A percentile compares a stretch with the other conserved stretches of the same genome.
phyloP scores from a whole-genome alignment of 2,888 invertebrate species.

The Tigriopus californicus region DNA sequence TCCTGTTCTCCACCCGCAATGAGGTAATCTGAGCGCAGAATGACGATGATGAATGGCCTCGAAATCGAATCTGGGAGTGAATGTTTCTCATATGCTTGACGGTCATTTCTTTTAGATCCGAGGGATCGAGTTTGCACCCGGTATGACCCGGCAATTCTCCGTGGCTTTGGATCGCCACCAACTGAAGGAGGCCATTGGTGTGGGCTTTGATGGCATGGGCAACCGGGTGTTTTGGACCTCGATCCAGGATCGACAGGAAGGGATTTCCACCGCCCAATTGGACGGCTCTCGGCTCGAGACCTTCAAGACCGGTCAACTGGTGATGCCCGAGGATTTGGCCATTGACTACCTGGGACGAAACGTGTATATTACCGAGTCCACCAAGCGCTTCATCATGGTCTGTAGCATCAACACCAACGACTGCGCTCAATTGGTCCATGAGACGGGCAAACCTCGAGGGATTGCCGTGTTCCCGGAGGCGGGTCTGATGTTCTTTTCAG shows the following conservation, averaged over 20 bases:
- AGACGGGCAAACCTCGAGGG: conserved; percentile 28
- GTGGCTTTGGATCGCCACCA: neutral
- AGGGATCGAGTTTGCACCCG: neutral
- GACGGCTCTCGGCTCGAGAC: conserved; percentile 17
- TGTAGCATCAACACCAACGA: conserved; percentile 19
- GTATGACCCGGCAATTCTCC: neutral
- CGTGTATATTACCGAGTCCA: conserved; percentile 22
- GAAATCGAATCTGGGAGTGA: too few species aligned
- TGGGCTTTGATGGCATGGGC: conserved; percentile 19
- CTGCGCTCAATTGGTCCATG: conserved; percentile 25
- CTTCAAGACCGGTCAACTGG: conserved; percentile 17
- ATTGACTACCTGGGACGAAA: conserved; percentile 22
- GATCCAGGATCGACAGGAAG: conserved; percentile 17
- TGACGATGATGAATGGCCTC: too few species aligned
- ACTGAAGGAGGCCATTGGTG: conserved; percentile 16
- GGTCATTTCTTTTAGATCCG: conserved; percentile 16
- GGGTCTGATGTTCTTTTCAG: conserved; percentile 32
- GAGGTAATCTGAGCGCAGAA: too few species aligned
- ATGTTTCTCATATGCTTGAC: conserved; percentile 14
- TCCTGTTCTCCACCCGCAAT: conserved; percentile 19
- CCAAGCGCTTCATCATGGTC: conserved; percentile 19
- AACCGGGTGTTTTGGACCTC: conserved; percentile 19
- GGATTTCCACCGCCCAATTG: conserved; percentile 17
- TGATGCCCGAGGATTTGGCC: conserved; percentile 21
- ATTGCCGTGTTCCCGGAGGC: conserved; percentile 27